Conservation (phyloP, 2,888 invertebrate genomes). For the Eristalis intricaria region DNA sequence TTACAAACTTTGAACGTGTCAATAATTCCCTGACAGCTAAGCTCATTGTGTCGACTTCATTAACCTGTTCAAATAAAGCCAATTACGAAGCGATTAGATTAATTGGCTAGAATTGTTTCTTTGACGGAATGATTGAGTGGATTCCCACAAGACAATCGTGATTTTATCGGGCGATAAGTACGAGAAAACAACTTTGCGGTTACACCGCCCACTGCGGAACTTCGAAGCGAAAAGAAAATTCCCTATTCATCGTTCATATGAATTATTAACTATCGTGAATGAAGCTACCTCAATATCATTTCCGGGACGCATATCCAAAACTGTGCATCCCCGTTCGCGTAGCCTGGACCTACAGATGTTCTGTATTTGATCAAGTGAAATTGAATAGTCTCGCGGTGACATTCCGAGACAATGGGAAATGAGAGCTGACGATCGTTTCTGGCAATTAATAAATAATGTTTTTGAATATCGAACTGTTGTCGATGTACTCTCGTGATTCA, state of each 20-base stretch:
- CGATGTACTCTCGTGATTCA: not conserved
- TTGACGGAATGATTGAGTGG: not conserved
- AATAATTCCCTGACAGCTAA: not conserved
- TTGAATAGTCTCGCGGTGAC: too few relatives aligned
- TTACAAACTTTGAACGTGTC: too few relatives aligned
- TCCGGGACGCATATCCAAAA: not conserved
- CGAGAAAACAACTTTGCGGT: not conserved
- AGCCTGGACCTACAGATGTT: not conserved
- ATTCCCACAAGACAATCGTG: not conserved
- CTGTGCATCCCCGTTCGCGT: not conserved
- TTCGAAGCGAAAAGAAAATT: not conserved
- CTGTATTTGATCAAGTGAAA: not conserved
- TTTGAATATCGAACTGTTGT: not conserved
- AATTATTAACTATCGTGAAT: not conserved
- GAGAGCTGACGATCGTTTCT: not conserved
- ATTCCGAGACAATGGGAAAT: too few relatives aligned
- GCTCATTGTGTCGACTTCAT: not conserved
- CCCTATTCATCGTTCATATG: not conserved
- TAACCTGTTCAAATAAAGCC: slow-evolving; percentile 1
- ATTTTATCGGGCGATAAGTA: not conserved
- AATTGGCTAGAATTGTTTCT: slow-evolving; percentile 1
- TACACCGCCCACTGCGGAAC: slow-evolving; percentile 8
- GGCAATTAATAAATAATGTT: not conserved
- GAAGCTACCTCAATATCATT: not conserved
- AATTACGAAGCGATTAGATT: slow-evolving; percentile 2